These are phyloP conservation scores for Cyrtorhinus lividipennis DNA, from an alignment of 1,140 invertebrate genomes.

Conservation along the genomic window DNA sequence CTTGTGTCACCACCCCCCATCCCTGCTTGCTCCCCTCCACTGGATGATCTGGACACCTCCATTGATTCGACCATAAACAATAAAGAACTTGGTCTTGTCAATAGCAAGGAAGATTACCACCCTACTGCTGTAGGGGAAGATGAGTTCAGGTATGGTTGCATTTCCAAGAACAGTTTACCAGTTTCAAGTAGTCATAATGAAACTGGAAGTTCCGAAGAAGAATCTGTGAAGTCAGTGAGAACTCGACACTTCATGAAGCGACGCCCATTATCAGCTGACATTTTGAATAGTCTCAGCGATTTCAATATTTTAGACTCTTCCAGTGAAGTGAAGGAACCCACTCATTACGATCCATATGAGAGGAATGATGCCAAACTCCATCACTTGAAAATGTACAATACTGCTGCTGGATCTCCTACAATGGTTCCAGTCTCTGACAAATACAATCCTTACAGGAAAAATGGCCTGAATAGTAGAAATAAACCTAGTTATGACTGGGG, in stretches of 20 bases:
- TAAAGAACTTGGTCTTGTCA: slow-evolving; percentile 16
- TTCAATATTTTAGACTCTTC: slow-evolving; percentile 29
- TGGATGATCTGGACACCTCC: slow-evolving; percentile 43
- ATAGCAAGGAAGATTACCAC: slow-evolving; percentile 4
- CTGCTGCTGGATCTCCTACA: too few species aligned
- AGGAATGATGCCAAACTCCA: too few species aligned
- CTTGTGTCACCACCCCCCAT: slow-evolving; percentile 66
- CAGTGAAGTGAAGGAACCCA: slow-evolving; percentile 27
- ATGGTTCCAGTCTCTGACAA: too few species aligned
- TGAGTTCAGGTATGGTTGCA: background rate
- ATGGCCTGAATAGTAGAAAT: background rate
- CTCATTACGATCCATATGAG: background rate
- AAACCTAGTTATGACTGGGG: background rate
- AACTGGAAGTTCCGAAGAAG: slow-evolving; percentile 25
- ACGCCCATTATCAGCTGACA: slow-evolving; percentile 49
- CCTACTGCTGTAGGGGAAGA: background rate
- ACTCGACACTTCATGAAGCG: slow-evolving; percentile 42
- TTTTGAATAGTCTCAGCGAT: slow-evolving; percentile 34
- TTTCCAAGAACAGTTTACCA: background rate
- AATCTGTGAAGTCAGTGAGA: slow-evolving; percentile 24
- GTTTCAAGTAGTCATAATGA: slow-evolving; percentile 4
- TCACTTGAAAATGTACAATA: too few species aligned
- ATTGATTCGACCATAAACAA: slow-evolving; percentile 27
- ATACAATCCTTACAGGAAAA: background rate
- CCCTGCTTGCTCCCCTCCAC: slow-evolving; percentile 54